Evolutionary conservation across 2,113 vertebrate species (phyloP).

Genomic region (Hiodon tergisus): DNA sequence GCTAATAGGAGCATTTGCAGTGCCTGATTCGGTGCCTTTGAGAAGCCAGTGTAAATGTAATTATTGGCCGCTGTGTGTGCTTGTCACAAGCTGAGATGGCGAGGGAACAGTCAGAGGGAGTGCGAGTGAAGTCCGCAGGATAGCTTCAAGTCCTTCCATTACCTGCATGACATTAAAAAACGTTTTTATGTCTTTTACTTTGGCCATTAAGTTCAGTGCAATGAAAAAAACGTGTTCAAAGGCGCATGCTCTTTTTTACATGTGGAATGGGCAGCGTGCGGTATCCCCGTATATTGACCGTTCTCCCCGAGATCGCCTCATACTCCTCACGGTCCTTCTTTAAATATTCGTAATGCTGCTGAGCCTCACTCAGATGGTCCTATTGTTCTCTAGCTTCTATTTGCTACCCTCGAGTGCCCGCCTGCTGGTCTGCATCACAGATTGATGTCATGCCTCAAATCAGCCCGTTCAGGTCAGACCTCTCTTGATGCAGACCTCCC

Average conservation of each 20-base stretch:
- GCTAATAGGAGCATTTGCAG: background rate
- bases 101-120: background rate
- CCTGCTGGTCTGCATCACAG: slow-evolving; percentile 14
- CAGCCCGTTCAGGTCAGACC: slow-evolving; percentile 23
- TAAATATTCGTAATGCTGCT: background rate
- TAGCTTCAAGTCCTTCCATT: background rate
- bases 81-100: slow-evolving; percentile 10
- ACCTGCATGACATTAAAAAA: background rate
- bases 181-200: background rate
- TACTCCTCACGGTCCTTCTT: background rate
- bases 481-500: background rate
- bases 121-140: background rate
- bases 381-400: background rate
- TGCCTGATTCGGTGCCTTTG: background rate
- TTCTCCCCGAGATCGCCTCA: background rate
- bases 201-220: background rate
- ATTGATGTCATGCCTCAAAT: slow-evolving; percentile 25
- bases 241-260: background rate
- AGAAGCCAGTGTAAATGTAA: slow-evolving; percentile 9
- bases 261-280: background rate
- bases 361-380: background rate
- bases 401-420: slow-evolving; percentile 7
- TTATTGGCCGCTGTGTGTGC: slow-evolving; percentile 3
- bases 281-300: background rate
- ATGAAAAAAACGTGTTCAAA: background rate